These are phyloP conservation scores for Symphodus melops DNA, from an alignment of 2,113 vertebrate genomes.

Conservation along the genomic window DNA sequence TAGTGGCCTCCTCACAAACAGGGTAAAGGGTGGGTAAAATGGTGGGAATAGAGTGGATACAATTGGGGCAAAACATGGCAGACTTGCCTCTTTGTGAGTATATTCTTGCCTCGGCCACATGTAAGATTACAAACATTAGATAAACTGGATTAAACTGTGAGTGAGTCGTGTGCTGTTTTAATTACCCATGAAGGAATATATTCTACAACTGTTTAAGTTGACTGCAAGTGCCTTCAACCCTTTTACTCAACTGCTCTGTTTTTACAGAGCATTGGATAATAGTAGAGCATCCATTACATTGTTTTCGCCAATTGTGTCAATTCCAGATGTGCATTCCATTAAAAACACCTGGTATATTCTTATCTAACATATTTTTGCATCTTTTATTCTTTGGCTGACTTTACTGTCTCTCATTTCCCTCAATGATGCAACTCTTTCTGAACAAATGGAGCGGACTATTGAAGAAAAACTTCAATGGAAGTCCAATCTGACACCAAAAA, in stretches of 20 bases:
- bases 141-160: slow-evolving; percentile 12
- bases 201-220: slow-evolving; percentile 13
- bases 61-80: background rate
- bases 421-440: background rate
- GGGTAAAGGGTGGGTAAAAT: slow-evolving; percentile 20
- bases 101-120: slow-evolving; percentile 11
- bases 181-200: background rate
- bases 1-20: slow-evolving; percentile 19
- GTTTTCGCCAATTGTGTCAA: too few relatives aligned
- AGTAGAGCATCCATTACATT: too few relatives aligned
- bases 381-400: background rate
- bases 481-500: background rate
- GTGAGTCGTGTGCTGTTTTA: background rate
- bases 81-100: slow-evolving; percentile 36
- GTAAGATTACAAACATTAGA: slow-evolving; percentile 26
- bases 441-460: background rate
- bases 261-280: background rate
- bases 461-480: background rate
- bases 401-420: background rate
- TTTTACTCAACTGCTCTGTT: slow-evolving; percentile 1
- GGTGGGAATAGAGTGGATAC: slow-evolving; percentile 13
- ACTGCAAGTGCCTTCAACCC: background rate
- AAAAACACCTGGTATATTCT: too few relatives aligned
- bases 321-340: too few relatives aligned
- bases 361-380: too few relatives aligned